Percentiles rank a stretch among this genome's conserved stretches.
phyloP scores from a whole-genome alignment of 2,797 vertebrate genomes.

The Alca torda region DNA sequence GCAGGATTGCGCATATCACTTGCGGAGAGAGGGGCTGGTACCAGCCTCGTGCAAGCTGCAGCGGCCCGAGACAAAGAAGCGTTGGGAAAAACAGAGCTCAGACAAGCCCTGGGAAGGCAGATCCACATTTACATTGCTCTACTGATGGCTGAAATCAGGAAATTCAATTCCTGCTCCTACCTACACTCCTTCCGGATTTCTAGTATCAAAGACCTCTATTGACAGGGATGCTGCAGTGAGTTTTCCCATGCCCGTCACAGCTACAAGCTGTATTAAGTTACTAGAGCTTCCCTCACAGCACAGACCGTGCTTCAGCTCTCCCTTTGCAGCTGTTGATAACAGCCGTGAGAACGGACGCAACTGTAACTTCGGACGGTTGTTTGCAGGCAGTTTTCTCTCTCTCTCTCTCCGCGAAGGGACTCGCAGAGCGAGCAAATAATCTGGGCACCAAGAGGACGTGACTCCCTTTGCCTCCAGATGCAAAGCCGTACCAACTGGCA shows the following conservation, averaged over 20 bases:
- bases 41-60: neutral
- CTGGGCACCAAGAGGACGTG: neutral
- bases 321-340: conserved; percentile 29
- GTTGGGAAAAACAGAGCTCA: neutral
- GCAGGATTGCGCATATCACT: neutral
- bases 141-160: neutral
- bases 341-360: neutral
- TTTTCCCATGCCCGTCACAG: conserved; percentile 2
- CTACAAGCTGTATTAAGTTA: conserved; percentile 19
- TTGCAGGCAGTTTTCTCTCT: neutral
- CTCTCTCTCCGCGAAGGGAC: neutral
- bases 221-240: neutral
- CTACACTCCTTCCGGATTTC: neutral
- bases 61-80: neutral
- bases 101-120: neutral
- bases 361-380: fast-evolving
- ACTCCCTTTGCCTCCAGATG: neutral
- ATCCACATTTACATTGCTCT: neutral
- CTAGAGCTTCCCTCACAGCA: neutral
- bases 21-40: neutral
- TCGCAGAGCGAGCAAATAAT: neutral
- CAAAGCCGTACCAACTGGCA: neutral
- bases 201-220: neutral
- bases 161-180: neutral
- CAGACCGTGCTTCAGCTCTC: neutral